These are phyloP conservation scores for Agrotis segetum DNA, from an alignment of 2,888 invertebrate species.

Conservation along the genomic window DNA sequence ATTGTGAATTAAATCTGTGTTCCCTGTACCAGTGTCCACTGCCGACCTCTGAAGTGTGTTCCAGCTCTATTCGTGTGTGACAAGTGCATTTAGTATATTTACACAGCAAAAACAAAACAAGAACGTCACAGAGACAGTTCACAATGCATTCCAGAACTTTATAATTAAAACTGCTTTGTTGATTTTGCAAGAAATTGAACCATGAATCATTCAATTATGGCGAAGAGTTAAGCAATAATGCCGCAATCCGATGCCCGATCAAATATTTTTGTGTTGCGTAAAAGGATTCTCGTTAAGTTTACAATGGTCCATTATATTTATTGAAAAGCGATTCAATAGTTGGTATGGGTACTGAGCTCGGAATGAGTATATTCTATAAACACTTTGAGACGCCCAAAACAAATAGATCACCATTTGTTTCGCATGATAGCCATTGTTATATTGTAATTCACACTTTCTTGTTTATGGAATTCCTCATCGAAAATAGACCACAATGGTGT, in stretches of 20 bases:
- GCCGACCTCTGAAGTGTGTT: conserved; percentile 90
- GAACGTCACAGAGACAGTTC: conserved; percentile 75
- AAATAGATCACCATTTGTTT: conserved; percentile 8
- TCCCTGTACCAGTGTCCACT: conserved; percentile 92
- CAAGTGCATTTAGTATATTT: conserved; percentile 89
- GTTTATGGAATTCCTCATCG: not conserved
- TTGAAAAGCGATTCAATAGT: conserved; percentile 47
- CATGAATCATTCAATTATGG: conserved; percentile 50
- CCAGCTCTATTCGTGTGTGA: conserved; percentile 89
- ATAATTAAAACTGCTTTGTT: conserved; percentile 26
- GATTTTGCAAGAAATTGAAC: conserved; percentile 33
- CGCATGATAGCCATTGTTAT: not conserved
- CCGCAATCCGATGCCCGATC: conserved; percentile 33
- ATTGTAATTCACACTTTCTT: not conserved
- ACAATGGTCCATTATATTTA: conserved; percentile 55
- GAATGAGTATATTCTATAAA: conserved; percentile 18
- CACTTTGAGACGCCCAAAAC: conserved; percentile 29
- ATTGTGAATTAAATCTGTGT: conserved; percentile 92
- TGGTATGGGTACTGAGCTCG: conserved; percentile 14
- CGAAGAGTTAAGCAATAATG: conserved; percentile 52
- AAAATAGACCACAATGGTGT: too few relatives aligned
- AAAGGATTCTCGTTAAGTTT: conserved; percentile 42
- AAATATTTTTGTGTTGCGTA: conserved; percentile 55
- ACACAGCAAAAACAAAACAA: conserved; percentile 89
- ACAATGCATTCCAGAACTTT: conserved; percentile 36